phyloP scores from a whole-genome alignment of 2,113 vertebrate genomes.

The Atlantisia rogersi region DNA sequence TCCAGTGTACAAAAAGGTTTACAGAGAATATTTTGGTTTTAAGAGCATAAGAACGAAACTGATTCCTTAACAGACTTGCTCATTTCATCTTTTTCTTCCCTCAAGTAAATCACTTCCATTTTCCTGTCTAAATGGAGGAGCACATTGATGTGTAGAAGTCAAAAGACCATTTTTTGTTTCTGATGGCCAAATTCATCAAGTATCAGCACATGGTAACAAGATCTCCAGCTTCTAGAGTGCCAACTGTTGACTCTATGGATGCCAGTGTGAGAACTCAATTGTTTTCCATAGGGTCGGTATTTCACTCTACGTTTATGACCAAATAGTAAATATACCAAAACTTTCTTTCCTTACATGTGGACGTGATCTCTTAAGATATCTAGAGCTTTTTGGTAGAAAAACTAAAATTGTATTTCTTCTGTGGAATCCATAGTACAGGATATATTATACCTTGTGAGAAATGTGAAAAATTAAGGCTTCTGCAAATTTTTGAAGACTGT shows the following conservation, averaged over 20 bases:
- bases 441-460: background rate
- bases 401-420: background rate
- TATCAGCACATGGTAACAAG: background rate
- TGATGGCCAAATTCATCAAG: background rate
- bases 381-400: background rate
- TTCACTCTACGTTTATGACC: background rate
- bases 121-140: background rate
- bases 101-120: background rate
- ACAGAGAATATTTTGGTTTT: background rate
- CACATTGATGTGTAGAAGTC: background rate
- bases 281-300: background rate
- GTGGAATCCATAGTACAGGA: accelerated
- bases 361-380: background rate
- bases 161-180: background rate
- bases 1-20: constrained; percentile 12
- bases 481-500: background rate
- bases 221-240: background rate
- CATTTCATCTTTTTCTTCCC: background rate
- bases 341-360: too few species aligned
- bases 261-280: background rate
- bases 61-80: background rate
- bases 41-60: background rate
- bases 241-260: background rate
- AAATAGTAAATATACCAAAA: background rate
- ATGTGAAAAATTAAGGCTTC: background rate